A percentile compares a stretch with the other conserved stretches of the same genome.
Evolutionary conservation across 2,113 vertebrate genomes (phyloP).

Genomic region (Leucopsar rothschildi): DNA sequence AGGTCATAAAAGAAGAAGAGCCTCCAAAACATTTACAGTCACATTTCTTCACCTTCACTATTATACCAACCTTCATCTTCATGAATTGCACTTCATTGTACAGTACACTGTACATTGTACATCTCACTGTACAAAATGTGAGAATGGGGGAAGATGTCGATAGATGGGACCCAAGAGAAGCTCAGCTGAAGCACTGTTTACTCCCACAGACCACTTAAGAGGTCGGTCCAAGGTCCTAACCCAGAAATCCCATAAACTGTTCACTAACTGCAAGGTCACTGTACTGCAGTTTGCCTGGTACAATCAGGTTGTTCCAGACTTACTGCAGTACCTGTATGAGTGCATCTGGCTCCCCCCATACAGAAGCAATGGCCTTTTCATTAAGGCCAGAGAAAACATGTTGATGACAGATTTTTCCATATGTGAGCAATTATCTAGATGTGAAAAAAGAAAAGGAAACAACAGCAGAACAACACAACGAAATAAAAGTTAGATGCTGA

Average conservation of each 20-base stretch:
- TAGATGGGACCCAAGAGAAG: neutral
- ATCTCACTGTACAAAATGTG: neutral
- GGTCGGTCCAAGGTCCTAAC: neutral
- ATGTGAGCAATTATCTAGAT: accelerated
- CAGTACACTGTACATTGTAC: no score
- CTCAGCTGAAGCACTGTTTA: neutral
- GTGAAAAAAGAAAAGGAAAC: neutral
- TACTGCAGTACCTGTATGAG: neutral
- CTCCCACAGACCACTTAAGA: neutral
- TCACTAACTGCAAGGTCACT: neutral
- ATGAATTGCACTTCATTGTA: no score
- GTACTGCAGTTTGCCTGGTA: neutral
- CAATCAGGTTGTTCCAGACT: neutral
- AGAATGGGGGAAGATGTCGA: neutral
- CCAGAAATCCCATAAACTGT: accelerated
- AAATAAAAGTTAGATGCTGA: neutral
- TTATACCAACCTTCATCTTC: neutral
- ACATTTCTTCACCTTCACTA: neutral
- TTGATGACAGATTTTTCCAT: neutral
- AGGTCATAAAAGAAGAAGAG: neutral
- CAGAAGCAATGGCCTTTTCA: neutral
- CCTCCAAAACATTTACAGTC: neutral
- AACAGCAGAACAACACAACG: neutral
- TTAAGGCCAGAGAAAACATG: neutral
- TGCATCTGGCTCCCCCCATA: neutral